These are phyloP conservation scores for Conistra vaccinii DNA, from an alignment of 2,888 invertebrate genomes.

Conservation along the genomic window DNA sequence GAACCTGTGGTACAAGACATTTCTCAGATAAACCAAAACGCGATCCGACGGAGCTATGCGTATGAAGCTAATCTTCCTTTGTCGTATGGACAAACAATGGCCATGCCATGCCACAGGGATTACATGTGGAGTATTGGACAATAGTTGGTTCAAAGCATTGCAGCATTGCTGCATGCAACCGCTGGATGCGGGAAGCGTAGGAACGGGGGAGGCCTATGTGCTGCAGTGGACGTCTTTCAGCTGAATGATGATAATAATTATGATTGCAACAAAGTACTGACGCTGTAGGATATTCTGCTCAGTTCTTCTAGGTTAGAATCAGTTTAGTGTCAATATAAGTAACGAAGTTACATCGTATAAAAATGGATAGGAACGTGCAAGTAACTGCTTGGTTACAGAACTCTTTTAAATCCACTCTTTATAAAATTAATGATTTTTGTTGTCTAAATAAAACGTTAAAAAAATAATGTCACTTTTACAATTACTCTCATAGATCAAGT, in stretches of 20 bases:
- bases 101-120: background rate
- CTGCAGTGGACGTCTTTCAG: too few species aligned
- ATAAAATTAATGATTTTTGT: background rate
- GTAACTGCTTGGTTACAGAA: background rate
- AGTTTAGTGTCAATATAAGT: background rate
- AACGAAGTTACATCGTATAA: background rate
- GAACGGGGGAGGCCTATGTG: too few species aligned
- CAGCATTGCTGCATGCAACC: too few species aligned
- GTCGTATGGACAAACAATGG: constrained; percentile 1
- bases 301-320: background rate
- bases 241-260: too few species aligned
- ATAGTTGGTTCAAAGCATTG: constrained; percentile 9
- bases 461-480: too few species aligned
- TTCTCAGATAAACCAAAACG: background rate
- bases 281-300: background rate
- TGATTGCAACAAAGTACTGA: background rate
- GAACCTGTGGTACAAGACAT: background rate
- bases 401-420: background rate
- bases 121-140: background rate
- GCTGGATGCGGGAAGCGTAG: too few species aligned
- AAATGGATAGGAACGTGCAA: background rate
- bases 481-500: too few species aligned
- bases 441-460: background rate
- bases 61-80: constrained; percentile 15
- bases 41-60: background rate